phyloP scores from a whole-genome alignment of 1,140 invertebrate species.

The Bombus huntii region DNA sequence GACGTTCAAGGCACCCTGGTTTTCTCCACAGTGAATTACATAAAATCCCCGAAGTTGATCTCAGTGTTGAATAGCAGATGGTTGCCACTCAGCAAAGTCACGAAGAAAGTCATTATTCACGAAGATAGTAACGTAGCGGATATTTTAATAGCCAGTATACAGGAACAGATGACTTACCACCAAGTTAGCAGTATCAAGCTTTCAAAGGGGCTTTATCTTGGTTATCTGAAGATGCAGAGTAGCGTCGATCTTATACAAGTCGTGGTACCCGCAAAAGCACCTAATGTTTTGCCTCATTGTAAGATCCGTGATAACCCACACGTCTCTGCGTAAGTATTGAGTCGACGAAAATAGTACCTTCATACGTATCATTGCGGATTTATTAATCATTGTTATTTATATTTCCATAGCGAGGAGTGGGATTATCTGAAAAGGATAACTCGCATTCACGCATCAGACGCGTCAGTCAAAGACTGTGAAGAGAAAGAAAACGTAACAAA shows the following conservation, averaged over 20 bases:
- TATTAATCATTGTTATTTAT: background rate
- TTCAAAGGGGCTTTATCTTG: conserved; percentile 94
- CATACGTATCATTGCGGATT: background rate
- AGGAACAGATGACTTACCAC: conserved; percentile 96
- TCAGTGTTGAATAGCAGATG: conserved; percentile 95
- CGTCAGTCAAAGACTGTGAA: conserved; percentile 72
- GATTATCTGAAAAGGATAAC: conserved; percentile 87
- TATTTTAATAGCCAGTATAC: conserved; percentile 91
- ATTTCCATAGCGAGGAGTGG: conserved; percentile 92
- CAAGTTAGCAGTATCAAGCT: conserved; percentile 93
- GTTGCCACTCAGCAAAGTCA: conserved; percentile 91
- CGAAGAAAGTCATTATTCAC: conserved; percentile 83
- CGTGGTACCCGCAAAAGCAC: conserved; percentile 94
- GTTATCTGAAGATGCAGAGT: conserved; percentile 97
- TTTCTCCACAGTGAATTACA: conserved; percentile 92
- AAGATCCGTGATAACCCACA: conserved; percentile 97
- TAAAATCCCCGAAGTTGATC: conserved; percentile 92
- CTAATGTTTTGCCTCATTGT: conserved; percentile 96
- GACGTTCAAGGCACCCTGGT: conserved; percentile 96
- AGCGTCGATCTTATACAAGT: conserved; percentile 97
- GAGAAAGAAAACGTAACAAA: conserved; percentile 82
- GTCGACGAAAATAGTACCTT: background rate
- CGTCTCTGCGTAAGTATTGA: conserved; percentile 92
- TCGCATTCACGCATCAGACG: conserved; percentile 72
- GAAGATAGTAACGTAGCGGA: conserved; percentile 91